Evolutionary conservation across 2,888 invertebrate species (phyloP).

Genomic region (Trachelus troglodyta): DNA sequence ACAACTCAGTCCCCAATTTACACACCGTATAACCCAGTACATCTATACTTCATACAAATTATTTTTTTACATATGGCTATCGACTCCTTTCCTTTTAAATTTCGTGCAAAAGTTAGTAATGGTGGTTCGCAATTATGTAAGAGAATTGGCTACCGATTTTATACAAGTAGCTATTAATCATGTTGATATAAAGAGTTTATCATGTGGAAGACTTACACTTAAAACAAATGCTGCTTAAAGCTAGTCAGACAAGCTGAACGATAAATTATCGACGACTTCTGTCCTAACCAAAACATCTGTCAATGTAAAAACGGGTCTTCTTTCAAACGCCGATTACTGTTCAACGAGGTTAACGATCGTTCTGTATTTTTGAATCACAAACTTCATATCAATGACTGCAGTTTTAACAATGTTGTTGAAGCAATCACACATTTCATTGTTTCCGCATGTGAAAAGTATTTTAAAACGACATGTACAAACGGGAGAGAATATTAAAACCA

Average conservation of each 20-base stretch:
- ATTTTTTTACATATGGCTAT: too few relatives aligned
- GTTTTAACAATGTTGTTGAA: conserved; percentile 9
- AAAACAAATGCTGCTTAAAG: neutral
- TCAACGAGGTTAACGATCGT: neutral
- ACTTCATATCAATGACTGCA: conserved; percentile 5
- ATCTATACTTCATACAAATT: too few relatives aligned
- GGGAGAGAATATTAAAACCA: conserved; percentile 38
- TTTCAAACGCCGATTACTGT: neutral
- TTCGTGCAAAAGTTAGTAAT: neutral
- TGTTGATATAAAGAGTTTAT: neutral
- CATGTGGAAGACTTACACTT: neutral
- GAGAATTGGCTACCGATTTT: neutral
- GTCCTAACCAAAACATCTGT: neutral
- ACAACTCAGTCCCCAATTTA: neutral
- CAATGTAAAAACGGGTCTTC: neutral
- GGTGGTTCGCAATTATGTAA: neutral
- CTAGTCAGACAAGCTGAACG: neutral
- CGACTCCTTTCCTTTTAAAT: neutral
- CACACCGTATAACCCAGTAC: neutral
- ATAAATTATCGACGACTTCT: neutral
- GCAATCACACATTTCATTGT: conserved; percentile 9
- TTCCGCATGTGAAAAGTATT: conserved; percentile 7
- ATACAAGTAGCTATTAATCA: neutral
- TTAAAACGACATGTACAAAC: conserved; percentile 15
- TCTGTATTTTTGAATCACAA: neutral